Evolutionary conservation across 2,797 vertebrate species (phyloP).

Genomic region (Lutra lutra): DNA sequence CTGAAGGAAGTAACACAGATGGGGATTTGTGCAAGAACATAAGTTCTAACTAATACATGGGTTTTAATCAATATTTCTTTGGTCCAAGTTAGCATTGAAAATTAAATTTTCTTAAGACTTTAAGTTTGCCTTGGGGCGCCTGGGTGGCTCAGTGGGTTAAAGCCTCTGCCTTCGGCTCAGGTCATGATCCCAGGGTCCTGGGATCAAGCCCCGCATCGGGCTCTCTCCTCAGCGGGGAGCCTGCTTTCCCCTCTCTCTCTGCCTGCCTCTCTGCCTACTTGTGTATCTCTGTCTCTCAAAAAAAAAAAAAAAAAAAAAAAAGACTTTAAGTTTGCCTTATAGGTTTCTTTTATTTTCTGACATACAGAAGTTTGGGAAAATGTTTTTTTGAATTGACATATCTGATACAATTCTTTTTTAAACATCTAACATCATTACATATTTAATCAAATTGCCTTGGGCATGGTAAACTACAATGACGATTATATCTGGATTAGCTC

Average conservation of each 20-base stretch:
- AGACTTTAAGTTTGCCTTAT: neutral
- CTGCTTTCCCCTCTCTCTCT: too few relatives aligned
- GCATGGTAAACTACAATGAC: neutral
- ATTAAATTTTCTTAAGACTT: neutral
- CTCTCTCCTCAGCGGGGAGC: too few relatives aligned
- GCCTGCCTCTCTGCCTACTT: too few relatives aligned
- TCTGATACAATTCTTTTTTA: neutral
- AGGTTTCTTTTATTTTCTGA: slow-evolving; percentile 37
- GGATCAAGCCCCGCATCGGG: too few relatives aligned
- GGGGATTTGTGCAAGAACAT: neutral
- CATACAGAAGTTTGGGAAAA: neutral
- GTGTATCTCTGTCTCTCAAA: too few relatives aligned
- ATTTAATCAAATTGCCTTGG: slow-evolving; percentile 11
- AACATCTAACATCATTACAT: neutral
- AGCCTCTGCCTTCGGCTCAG: too few relatives aligned
- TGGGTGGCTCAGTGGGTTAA: too few relatives aligned
- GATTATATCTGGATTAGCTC: slow-evolving; percentile 4
- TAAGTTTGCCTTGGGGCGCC: neutral
- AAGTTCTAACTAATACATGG: neutral
- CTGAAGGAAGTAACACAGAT: neutral
- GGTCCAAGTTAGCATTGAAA: slow-evolving; percentile 5
- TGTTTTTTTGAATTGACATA: neutral
- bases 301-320: too few relatives aligned
- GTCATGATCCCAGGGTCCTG: too few relatives aligned
- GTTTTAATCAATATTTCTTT: slow-evolving; percentile 15